A percentile compares a stretch with the other conserved stretches of the same genome.
Evolutionary conservation across 2,113 vertebrate genomes (phyloP).

Genomic region (Fregata magnificens): DNA sequence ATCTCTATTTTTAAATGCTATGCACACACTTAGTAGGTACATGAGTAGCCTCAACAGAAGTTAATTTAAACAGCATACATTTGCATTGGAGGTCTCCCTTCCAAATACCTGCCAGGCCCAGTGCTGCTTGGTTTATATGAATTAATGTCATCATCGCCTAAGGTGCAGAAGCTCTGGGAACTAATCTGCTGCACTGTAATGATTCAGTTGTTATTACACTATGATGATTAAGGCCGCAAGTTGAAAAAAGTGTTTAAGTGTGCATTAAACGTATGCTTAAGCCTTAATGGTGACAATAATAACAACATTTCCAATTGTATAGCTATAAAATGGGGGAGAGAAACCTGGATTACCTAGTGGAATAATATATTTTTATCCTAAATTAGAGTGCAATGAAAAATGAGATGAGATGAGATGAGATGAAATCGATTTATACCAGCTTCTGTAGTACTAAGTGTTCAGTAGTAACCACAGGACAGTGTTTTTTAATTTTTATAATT

Average conservation of each 20-base stretch:
- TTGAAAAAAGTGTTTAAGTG: constrained; percentile 21
- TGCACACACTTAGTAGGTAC: background rate
- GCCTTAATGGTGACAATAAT: constrained; percentile 5
- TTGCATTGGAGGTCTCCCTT: background rate
- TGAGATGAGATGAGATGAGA: background rate
- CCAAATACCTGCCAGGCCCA: background rate
- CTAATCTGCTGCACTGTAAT: constrained; percentile 13
- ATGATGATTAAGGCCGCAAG: background rate
- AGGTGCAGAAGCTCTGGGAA: constrained; percentile 7
- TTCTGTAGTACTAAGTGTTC: background rate
- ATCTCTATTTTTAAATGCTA: background rate
- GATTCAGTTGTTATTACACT: background rate
- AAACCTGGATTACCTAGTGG: background rate
- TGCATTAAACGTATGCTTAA: constrained; percentile 24
- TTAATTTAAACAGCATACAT: background rate
- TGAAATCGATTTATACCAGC: background rate
- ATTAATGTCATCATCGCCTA: background rate
- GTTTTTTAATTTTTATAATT: background rate
- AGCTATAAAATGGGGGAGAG: background rate
- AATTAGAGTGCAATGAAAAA: background rate
- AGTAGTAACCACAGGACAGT: background rate
- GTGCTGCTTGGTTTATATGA: background rate
- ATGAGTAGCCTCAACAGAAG: background rate
- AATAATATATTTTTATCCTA: background rate
- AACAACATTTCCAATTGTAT: background rate